Percentiles rank a stretch among this genome's conserved stretches.
These are phyloP conservation scores for Crotophaga sulcirostris DNA, from an alignment of 2,113 vertebrate species.

Conservation along the genomic window DNA sequence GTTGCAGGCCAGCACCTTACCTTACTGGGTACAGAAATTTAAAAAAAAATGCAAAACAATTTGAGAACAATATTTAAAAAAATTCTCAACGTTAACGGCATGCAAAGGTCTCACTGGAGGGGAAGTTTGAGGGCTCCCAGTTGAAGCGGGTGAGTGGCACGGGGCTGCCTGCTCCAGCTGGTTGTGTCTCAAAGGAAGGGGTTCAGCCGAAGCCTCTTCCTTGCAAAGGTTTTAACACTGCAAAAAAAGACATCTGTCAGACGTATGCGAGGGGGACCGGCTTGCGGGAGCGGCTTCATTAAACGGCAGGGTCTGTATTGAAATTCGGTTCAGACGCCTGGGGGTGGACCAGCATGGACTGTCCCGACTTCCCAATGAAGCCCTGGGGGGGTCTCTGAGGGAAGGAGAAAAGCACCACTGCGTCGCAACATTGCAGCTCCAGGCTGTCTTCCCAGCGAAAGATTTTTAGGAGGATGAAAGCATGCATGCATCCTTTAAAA, in stretches of 20 bases:
- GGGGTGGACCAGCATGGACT: neutral
- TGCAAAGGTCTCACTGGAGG: neutral
- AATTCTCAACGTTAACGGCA: rapidly evolving
- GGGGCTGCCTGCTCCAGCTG: neutral
- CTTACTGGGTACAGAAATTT: rapidly evolving
- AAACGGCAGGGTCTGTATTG: rapidly evolving
- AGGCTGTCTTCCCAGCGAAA: neutral
- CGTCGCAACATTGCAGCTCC: neutral
- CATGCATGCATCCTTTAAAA: too few relatives aligned
- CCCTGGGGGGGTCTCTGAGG: neutral
- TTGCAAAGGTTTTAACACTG: neutral
- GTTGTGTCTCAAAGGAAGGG: neutral
- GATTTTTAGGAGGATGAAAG: neutral
- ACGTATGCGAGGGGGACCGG: neutral
- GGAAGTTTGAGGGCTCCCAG: neutral
- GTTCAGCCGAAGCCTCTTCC: neutral
- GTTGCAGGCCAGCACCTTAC: neutral
- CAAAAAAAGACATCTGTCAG: neutral
- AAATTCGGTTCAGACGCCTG: neutral
- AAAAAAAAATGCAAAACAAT: rapidly evolving
- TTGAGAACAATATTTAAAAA: rapidly evolving
- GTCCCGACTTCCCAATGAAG: neutral
- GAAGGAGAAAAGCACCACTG: neutral
- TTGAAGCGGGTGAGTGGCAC: neutral
- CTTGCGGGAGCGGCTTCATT: neutral